Percentiles rank a stretch among this genome's conserved stretches.
phyloP scores from a whole-genome alignment of 2,888 invertebrate genomes.

The Mythimna ferrago region DNA sequence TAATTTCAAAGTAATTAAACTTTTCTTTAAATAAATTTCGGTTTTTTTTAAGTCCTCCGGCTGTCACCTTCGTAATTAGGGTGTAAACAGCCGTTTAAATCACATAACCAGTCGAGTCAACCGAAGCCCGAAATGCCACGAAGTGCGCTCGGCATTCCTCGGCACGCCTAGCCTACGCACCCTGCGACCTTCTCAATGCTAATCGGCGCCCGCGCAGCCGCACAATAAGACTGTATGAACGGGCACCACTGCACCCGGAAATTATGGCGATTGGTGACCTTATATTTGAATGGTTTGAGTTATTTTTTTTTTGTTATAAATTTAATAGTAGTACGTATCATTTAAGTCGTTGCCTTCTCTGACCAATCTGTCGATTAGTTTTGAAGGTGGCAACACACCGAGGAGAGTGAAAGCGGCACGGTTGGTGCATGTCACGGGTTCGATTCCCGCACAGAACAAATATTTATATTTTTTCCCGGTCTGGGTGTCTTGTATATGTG shows the following conservation, averaged over 20 bases:
- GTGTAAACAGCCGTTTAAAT: constrained; percentile 57
- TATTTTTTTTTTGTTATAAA: constrained; percentile 17
- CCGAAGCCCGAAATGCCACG: constrained; percentile 80
- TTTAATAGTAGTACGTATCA: constrained; percentile 5
- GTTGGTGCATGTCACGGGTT: no score
- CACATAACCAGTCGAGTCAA: constrained; percentile 65
- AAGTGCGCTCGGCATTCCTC: constrained; percentile 73
- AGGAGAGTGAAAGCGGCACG: no score
- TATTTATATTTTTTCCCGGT: no score
- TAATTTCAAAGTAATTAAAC: no score
- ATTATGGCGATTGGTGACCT: constrained; percentile 57
- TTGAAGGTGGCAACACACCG: no score
- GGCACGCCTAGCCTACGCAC: constrained; percentile 78
- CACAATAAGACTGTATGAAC: constrained; percentile 60
- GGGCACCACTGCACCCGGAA: constrained; percentile 60
- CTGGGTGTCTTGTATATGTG: no score
- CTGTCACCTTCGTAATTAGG: no score
- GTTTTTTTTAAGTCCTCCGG: no score
- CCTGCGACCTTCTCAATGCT: constrained; percentile 87
- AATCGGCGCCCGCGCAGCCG: constrained; percentile 72
- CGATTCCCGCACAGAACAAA: no score
- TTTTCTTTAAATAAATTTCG: no score
- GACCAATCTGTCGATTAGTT: no score
- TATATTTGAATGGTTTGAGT: constrained; percentile 42
- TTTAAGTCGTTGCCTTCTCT: neutral